Base-by-base conservation (phyloP, 2,797 vertebrate genomes). In the Manis pentadactyla region DNA sequence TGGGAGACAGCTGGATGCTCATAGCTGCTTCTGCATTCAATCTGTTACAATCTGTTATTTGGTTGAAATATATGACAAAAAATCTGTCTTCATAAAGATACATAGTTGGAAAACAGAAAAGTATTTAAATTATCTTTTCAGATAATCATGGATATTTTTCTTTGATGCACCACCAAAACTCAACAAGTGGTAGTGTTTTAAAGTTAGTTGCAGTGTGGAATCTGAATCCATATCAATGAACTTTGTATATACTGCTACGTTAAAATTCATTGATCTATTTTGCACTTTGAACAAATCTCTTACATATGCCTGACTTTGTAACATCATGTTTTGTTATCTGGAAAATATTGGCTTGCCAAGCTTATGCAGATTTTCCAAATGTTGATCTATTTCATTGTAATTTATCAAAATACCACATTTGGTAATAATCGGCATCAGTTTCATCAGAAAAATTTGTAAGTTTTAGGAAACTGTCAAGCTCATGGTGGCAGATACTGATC, bases 21-120 rank as follows among this genome's bases (percentile, higher is more conserved):
- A 7, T 64, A 81, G 71, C 53, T 84, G 51, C 34, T 90, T 94
- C 37, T 37, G 10, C 34, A 90, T 64, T 84, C 85, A 92, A 53
- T 93, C 81, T 95, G 85, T 39, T 90, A 21, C 57, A 85, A 95
- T 59, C 59, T 93, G 73, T 94, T 90, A 55, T 64, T 93, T 95
- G 73, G 23, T 86, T 69, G 73, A 96, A 96, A 88, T 94, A 75
- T 8, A 71, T n/a, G 18, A 79, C 78, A 61, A 63, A 90, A 42
- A 53, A 83, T 49, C 42, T 91, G 29, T 73, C 71, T 94, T 96
- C 66, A 95, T 49, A 85, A 68, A 85, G 39, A 84, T 53, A 88
- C 19, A 8, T 69, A 90, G 39, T 64, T 95, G 68, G 61, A 77
- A 92, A 96, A 74, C 63, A 29, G 42, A 93, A 57, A 87, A 25